These are phyloP conservation scores for Dioctria linearis DNA, from an alignment of 2,888 invertebrate species.

Conservation along the genomic window DNA sequence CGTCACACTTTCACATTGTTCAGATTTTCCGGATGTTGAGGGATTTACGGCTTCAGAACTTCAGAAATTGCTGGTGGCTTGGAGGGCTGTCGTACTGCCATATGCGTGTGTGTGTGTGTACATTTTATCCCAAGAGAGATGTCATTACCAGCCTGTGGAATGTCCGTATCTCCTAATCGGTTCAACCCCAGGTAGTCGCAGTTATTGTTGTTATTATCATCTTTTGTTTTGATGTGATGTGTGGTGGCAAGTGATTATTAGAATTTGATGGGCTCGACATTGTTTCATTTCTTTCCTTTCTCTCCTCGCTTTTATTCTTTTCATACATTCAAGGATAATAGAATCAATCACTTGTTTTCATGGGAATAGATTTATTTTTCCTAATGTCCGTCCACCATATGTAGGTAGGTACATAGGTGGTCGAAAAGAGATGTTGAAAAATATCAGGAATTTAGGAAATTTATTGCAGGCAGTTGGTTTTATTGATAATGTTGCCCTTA, in stretches of 20 bases:
- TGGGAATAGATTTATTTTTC: slow-evolving; percentile 1
- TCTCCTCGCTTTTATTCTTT: not conserved
- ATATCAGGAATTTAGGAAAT: too few species aligned
- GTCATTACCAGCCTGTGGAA: slow-evolving; percentile 21
- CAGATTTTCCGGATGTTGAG: slow-evolving; percentile 34
- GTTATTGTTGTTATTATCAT: not conserved
- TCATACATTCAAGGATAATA: not conserved
- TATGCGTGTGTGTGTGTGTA: too few species aligned
- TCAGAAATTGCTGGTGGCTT: not conserved
- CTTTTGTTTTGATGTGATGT: slow-evolving; percentile 27
- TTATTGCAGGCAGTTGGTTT: too few species aligned
- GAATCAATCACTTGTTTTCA: not conserved
- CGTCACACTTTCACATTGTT: slow-evolving; percentile 40
- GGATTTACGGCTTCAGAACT: slow-evolving; percentile 2
- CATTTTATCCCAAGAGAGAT: not conserved
- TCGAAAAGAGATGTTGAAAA: too few species aligned
- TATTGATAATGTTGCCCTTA: too few species aligned
- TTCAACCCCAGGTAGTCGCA: slow-evolving; percentile 29
- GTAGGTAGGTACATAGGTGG: too few species aligned
- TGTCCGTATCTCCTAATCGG: too few species aligned
- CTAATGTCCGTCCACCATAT: too few species aligned
- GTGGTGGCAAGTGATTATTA: slow-evolving; percentile 55
- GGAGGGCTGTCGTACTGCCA: not conserved
- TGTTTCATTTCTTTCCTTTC: slow-evolving; percentile 17
- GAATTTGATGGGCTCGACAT: slow-evolving; percentile 53